Evolutionary conservation across 2,888 invertebrate genomes (phyloP), one percentile per base, ranked within the genome.

Genomic region (Acheta domesticus): DNA sequence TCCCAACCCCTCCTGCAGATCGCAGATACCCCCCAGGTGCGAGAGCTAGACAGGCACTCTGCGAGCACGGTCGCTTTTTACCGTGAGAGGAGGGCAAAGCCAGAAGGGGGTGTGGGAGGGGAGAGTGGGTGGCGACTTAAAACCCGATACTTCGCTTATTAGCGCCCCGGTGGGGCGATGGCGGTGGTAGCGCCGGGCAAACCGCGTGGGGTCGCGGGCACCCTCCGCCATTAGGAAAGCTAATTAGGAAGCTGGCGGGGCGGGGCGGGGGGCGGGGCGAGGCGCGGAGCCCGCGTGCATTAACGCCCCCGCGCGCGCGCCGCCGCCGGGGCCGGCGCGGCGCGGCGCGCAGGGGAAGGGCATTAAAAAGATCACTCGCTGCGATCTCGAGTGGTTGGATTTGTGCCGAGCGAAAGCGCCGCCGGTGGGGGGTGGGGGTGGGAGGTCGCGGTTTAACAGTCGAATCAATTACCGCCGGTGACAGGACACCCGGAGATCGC

Each of bases 201-300:
- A 36, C 36, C 36, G 62, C 62, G 62, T 62, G n/a, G n/a, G 62
- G 62, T 14, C 16, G 62, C 14, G 16, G 62, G 14, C 62, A 36
- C 62, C 62, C 62, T 62, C n/a, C 16, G 16, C 62, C 62, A 62
- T 62, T 62, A 62, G 62, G 62, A 62, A 62, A 62, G 62, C 62
- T 62, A 62, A 62, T 62, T 62, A 62, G 62, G 62, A 62, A 62
- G 62, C 62, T 2, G n/a, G n/a, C 62, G 62, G 3, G 62, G n/a
- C n/a, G 62, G 62, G 14, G 62, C 16, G 14, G 62, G 62, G 16
- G 4, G 11, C 62, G 62, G 3, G 62, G n/a, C n/a, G 62, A 14
- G 14, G 62, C 16, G 14, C 16, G 62, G 16, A 4, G 11, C 62
- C 62, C 62, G 62, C 62, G 62, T 62, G 62, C 62, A 62, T 62